phyloP scores from a whole-genome alignment of 2,888 invertebrate genomes.

The Hipparchia sbordonii region DNA sequence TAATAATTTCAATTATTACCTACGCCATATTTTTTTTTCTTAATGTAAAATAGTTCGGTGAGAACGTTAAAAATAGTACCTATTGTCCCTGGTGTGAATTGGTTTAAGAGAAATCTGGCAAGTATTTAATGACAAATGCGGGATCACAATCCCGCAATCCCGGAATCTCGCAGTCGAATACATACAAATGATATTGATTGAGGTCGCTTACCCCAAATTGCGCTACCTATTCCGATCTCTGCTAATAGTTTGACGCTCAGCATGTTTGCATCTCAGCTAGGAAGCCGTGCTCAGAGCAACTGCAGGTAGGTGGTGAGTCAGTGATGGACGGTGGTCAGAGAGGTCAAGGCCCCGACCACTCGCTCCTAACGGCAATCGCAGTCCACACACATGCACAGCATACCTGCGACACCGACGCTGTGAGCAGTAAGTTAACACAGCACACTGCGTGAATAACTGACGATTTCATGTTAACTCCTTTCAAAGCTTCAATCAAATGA shows the following conservation, averaged over 20 bases:
- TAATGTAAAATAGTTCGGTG: too few species aligned
- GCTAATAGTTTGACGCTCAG: neutral
- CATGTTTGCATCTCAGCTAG: conserved; percentile 7
- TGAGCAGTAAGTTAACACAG: conserved; percentile 9
- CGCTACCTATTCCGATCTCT: too few species aligned
- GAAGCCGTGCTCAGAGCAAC: conserved; percentile 15
- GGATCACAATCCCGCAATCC: too few species aligned
- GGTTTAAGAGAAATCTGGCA: too few species aligned
- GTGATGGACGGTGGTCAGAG: conserved; percentile 35
- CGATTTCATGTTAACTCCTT: conserved; percentile 9
- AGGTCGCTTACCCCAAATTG: too few species aligned
- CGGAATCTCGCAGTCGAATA: too few species aligned
- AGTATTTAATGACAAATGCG: too few species aligned
- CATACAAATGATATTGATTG: too few species aligned
- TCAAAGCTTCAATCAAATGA: neutral
- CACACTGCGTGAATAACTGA: conserved; percentile 28
- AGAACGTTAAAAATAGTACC: too few species aligned
- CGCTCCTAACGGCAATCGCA: conserved; percentile 31
- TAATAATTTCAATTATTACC: too few species aligned
- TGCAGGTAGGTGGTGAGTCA: conserved; percentile 27
- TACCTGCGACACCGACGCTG: conserved; percentile 4
- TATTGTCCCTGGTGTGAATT: too few species aligned
- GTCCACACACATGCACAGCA: conserved; percentile 27
- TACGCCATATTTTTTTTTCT: too few species aligned
- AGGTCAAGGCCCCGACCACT: conserved; percentile 36